Evolutionary conservation across 2,113 vertebrate species (phyloP).

Genomic region (Irena cyanogastra): DNA sequence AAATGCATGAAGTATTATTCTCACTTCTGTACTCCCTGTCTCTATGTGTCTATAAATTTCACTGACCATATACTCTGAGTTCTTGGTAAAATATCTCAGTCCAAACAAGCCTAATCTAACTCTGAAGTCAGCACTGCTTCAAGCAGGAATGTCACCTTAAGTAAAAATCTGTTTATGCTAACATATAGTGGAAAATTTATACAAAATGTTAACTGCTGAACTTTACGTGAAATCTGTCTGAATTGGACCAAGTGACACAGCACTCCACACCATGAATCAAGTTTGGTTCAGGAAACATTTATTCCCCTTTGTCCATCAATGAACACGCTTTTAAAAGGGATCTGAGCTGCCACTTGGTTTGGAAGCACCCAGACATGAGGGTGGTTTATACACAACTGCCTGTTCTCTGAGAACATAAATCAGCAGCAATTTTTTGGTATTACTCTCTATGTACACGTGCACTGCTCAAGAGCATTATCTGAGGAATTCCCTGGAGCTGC

Average conservation of each 20-base stretch:
- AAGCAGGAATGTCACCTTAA: background rate
- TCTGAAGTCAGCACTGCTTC: background rate
- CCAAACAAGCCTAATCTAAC: background rate
- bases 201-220: background rate
- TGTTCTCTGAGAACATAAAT: background rate
- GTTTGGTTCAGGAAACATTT: background rate
- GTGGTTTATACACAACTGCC: background rate
- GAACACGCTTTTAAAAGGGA: background rate
- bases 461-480: background rate
- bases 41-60: background rate
- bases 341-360: background rate
- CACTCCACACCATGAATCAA: background rate
- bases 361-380: background rate
- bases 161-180: background rate
- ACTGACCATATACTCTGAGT: background rate
- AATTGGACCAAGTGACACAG: background rate
- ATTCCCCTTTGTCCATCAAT: background rate
- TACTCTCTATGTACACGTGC: background rate
- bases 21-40: background rate
- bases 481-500: background rate
- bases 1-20: background rate
- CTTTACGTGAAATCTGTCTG: background rate
- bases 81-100: background rate
- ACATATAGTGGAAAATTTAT: background rate
- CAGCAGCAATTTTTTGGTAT: background rate